Base-by-base conservation (phyloP, 2,113 vertebrate genomes). In the Phrynosoma platyrhinos region DNA sequence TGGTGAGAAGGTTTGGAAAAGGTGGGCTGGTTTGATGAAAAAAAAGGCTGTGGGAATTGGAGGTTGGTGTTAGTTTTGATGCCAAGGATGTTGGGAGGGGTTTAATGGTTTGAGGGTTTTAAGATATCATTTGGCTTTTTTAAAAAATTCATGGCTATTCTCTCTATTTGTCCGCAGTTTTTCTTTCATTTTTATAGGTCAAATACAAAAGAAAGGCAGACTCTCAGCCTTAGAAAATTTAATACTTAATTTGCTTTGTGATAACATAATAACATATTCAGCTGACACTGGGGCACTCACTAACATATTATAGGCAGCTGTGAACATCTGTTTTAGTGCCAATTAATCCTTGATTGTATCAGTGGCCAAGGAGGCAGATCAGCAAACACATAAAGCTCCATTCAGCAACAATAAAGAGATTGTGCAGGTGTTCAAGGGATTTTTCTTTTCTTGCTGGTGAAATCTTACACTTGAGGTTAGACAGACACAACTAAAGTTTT, bases 301-400 rank as follows among this genome's bases (percentile, higher is more conserved):
- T 89, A 91, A 90, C 93, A 95, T 96, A 94, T 96, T 96, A 96
- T 92, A 93, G 91, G 91, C 96, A 97, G 96, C 96, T 97, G 96
- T 95, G 95, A 96, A 95, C 95, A 92, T 95, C 94, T 95, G 92
- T 93, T 85, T 88, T 3, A 78, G 72, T 95, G 95, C 93, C 95
- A 95, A 91, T 93, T 93, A 88, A 94, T 93, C 95, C 81, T 83
- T 0, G 79, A 96, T 91, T 94, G 91, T 93, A 92, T 95, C 92
- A 83, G 1, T 18, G 76, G n/a, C 92, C 90, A 89, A 81, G 85
- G 87, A 90, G 89, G 95, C 78, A 94, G 92, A 93, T 91, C 25
- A 84, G 79, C 42, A 14, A 85, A 83, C 90, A 94, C 83, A 95
- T 91, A 92, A 94, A 94, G 87, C 23, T 30, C 94, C 82, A 87